Conservation (phyloP, 2,113 vertebrate genomes). For the Stigmatopora nigra region DNA sequence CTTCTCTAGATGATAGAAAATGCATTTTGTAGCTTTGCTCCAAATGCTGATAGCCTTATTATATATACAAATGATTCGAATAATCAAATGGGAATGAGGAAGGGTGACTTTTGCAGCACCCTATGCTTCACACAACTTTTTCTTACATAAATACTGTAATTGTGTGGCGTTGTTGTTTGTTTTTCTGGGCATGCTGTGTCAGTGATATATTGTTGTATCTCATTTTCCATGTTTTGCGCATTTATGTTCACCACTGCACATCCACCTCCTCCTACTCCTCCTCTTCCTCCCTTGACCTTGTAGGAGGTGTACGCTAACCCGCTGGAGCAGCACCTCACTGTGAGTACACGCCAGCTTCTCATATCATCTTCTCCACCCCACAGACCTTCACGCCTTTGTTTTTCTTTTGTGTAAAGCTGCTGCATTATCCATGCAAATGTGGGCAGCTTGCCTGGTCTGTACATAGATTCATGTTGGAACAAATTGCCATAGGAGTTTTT, state of each 20-base stretch:
- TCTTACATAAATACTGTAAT: neutral
- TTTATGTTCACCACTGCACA: constrained; percentile 53
- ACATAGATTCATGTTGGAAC: constrained; percentile 9
- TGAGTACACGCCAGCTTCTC: constrained; percentile 74
- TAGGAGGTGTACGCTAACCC: constrained; percentile 87
- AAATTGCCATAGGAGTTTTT: constrained; percentile 15
- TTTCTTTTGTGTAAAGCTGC: constrained; percentile 9
- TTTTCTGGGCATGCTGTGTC: constrained; percentile 3
- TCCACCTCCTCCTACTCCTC: constrained; percentile 44
- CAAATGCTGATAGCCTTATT: neutral
- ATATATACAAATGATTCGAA: neutral
- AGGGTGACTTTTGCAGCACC: neutral
- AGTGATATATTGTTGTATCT: constrained; percentile 42
- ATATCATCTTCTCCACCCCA: constrained; percentile 25
- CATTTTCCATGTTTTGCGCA: constrained; percentile 51
- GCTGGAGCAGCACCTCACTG: constrained; percentile 88
- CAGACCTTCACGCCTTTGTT: constrained; percentile 15
- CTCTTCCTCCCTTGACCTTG: constrained; percentile 44
- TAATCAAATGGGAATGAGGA: neutral
- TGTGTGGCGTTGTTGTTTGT: neutral
- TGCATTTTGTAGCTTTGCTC: neutral
- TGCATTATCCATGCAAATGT: constrained; percentile 16
- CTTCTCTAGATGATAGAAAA: too few species aligned
- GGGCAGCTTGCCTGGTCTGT: constrained; percentile 11
- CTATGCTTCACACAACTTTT: neutral